Conservation (phyloP, 2,797 vertebrate genomes). For the Eremophila alpestris region DNA sequence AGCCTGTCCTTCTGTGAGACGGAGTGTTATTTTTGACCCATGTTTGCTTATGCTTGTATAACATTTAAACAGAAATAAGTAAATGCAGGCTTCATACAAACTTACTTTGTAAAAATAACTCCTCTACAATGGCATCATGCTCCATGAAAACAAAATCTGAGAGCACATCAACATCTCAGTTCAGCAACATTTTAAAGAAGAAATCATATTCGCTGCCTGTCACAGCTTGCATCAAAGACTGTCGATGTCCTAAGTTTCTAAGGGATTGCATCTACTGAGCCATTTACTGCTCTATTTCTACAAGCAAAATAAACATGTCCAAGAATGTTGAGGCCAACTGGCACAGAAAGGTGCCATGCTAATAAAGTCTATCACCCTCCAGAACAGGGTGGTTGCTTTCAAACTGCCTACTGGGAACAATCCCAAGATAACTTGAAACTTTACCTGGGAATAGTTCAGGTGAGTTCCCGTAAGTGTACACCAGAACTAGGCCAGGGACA, state of each 20-base stretch:
- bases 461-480: background rate
- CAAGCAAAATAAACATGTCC: slow-evolving; percentile 4
- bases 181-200: background rate
- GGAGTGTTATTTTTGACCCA: background rate
- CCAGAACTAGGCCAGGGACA: background rate
- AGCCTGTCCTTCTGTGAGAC: background rate
- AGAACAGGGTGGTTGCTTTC: slow-evolving; percentile 7
- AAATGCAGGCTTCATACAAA: background rate
- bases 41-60: background rate
- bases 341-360: background rate
- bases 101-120: background rate
- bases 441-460: slow-evolving; percentile 14
- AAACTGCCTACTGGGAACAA: background rate
- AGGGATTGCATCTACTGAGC: background rate
- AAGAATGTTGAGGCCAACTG: slow-evolving; percentile 9
- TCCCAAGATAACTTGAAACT: background rate
- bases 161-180: background rate
- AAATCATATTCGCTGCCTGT: background rate
- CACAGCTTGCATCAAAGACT: background rate
- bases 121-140: background rate
- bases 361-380: background rate
- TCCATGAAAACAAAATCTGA: background rate
- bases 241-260: background rate
- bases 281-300: slow-evolving; percentile 10
- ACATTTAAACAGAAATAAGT: background rate